These are phyloP conservation scores for Leucophenga maculata DNA, from an alignment of 2,888 invertebrate genomes.

Conservation along the genomic window DNA sequence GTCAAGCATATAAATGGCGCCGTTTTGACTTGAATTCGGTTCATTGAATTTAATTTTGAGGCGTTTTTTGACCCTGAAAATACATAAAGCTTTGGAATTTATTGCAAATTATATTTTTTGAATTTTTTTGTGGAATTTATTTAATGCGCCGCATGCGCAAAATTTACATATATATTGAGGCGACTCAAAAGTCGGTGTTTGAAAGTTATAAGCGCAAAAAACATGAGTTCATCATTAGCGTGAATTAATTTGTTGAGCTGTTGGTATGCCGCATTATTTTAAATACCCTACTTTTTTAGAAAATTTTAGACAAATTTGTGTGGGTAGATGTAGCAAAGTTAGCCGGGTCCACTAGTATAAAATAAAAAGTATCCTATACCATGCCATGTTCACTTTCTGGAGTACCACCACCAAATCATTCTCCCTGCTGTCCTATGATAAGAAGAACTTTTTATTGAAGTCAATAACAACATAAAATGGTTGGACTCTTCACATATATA, in stretches of 20 bases:
- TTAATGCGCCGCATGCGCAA: conserved; percentile 24
- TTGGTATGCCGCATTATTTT: conserved; percentile 20
- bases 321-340: no score
- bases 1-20: conserved; percentile 50
- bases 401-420: no score
- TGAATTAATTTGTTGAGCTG: conserved; percentile 33
- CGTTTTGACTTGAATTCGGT: conserved; percentile 41
- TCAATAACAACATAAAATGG: no score
- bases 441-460: no score
- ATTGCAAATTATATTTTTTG: conserved; percentile 52
- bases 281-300: no score
- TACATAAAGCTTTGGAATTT: conserved; percentile 54
- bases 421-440: no score
- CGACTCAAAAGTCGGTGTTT: conserved; percentile 25
- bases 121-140: conserved; percentile 38
- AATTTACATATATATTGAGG: conserved; percentile 53
- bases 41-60: conserved; percentile 49
- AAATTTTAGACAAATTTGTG: no score
- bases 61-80: conserved; percentile 56
- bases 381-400: no score
- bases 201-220: background rate
- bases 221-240: conserved; percentile 59
- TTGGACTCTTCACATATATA: no score
- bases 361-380: no score
- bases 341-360: no score